Base-by-base conservation (phyloP, 1,140 invertebrate genomes). In the Vanessa tameamea region DNA sequence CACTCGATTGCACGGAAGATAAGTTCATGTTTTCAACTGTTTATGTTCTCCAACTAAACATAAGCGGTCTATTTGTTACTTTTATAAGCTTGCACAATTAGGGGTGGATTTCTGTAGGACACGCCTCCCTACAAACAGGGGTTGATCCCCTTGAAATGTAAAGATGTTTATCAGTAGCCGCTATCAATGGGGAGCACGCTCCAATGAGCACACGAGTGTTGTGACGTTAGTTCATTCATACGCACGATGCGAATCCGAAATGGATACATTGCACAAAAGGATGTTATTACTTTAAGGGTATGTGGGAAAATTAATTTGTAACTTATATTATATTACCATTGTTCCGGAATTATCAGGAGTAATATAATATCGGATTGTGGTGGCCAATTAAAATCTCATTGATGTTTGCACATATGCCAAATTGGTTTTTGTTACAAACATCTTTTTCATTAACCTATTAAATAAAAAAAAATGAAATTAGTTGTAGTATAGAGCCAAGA, bases 281-380 rank as follows among this genome's bases (percentile, higher is more conserved):
- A 86, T 87, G 84, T 87, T 90, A 92, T 92, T 89, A 92, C 84
- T 88, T 89, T 91, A 90, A 87, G 87, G 85, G 84, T 85, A 90
- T 92, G 89, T 91, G 89, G 85, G 88, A 91, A 91, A 87, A 92
- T 88, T 91, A 89, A 92, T 90, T 89, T 88, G 88, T 90, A 87
- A 88, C 74, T 78, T 79, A 78, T 86, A 88, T 84, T 82, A 51
- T 78, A 77, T 83, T 80, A 76, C 82, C 57, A 73, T 75, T 80
- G 70, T 68, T 65, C 59, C 26, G 13, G 47, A 47, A 65, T 64
- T 57, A 47, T 78, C 76, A 68, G 70, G 72, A 70, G 23, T 77
- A 88, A 88, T 55, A 23, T 76, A 83, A 86, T 86, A 84, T 50
- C 15, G 59, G 57, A 64, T 76, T 65, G 53, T 51, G 66, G 23